Percentiles rank a stretch among this genome's conserved stretches.
These are phyloP conservation scores for Dasyornis broadbenti DNA, from an alignment of 2,113 vertebrate species.

Conservation along the genomic window DNA sequence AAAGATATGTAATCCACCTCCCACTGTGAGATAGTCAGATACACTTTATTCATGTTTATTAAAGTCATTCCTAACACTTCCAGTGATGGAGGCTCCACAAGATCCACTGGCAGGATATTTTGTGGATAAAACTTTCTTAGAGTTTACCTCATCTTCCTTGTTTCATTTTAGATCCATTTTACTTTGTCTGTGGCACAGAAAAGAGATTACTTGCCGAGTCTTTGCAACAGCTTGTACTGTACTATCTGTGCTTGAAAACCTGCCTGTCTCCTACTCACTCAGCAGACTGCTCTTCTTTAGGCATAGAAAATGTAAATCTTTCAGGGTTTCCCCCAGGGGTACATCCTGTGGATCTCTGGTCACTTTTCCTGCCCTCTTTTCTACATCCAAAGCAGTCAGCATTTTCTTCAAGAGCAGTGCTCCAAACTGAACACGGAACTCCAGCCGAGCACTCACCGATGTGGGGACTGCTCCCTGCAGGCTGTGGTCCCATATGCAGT, in stretches of 20 bases:
- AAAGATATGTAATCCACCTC: neutral
- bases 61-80: neutral
- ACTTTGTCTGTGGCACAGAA: neutral
- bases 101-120: neutral
- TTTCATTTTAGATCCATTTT: neutral
- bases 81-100: neutral
- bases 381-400: neutral
- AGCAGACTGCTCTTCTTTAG: neutral
- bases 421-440: neutral
- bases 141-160: neutral
- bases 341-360: neutral
- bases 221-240: neutral
- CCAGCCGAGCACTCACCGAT: rapidly evolving
- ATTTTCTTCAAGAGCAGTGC: neutral
- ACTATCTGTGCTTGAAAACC: neutral
- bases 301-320: neutral
- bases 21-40: neutral
- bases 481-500: neutral
- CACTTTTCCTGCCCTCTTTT: neutral
- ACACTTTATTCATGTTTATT: neutral
- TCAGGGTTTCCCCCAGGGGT: neutral
- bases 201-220: neutral
- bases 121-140: neutral
- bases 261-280: neutral
- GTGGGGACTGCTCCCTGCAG: neutral